Evolutionary conservation across 2,888 invertebrate species (phyloP).

Genomic region (Leucophora obtusa): DNA sequence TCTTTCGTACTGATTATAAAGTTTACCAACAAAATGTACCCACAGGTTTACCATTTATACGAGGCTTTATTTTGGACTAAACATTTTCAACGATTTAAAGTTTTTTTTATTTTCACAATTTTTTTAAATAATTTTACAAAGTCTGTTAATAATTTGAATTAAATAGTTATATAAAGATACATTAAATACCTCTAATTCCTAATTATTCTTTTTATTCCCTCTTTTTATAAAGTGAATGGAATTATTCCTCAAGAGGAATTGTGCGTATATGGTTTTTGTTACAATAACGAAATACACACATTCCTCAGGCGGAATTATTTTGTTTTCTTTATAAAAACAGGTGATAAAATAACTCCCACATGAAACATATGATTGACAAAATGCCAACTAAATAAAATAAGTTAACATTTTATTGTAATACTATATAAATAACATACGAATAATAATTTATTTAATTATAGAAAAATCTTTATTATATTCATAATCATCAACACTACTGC

Average conservation of each 20-base stretch:
- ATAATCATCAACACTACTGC: neutral
- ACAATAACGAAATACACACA: too few species aligned
- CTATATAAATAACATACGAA: conserved; percentile 7
- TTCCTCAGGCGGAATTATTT: too few species aligned
- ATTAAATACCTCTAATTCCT: too few species aligned
- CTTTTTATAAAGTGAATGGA: too few species aligned
- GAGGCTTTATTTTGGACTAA: conserved; percentile 80
- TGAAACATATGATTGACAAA: conserved; percentile 24
- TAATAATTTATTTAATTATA: conserved; percentile 7
- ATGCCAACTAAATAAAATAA: conserved; percentile 50
- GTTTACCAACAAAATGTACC: conserved; percentile 90
- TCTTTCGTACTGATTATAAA: conserved; percentile 93
- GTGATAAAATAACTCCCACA: neutral
- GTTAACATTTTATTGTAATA: conserved; percentile 38
- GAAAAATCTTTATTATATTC: conserved; percentile 6
- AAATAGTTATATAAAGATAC: neutral
- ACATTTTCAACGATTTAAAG: neutral
- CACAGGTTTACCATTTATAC: conserved; percentile 93
- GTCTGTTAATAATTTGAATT: neutral
- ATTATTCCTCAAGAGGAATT: too few species aligned
- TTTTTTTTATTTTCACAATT: neutral
- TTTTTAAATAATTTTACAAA: conserved; percentile 8
- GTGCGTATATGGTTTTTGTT: too few species aligned
- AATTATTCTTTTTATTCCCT: too few species aligned
- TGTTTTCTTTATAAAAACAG: too few species aligned